Evolutionary conservation across 92 coral and sea anemone species (phyloP), one percentile per base, ranked within the genome.

Genomic region (Parazoanthus atlanticus): DNA sequence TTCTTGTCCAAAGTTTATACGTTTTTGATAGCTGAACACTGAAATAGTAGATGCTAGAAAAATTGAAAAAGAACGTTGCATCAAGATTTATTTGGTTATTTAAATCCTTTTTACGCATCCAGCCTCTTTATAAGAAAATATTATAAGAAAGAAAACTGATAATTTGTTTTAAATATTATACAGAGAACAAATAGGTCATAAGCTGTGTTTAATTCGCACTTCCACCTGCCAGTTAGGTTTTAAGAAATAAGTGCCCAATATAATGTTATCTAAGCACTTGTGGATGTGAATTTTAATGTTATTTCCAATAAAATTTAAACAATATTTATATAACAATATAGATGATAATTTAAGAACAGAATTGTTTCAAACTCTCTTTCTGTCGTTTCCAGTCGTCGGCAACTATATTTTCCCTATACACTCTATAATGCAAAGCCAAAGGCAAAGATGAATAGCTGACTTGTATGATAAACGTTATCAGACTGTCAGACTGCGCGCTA

Each of bases 101-200:
- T 11, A 10, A 21, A 40, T 38, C 8, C 12, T 8, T 43, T 12
- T 46, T n/a, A 23, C 58, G 84, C 40, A 47, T 52, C 69, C 30
- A 49, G 7, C 33, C 29, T 56, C 26, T 52, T 31, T 80, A 80
- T 80, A 54, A 66, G 28, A 34, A 17, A 80, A 2, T 78, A 1
- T 49, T 49, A 17, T 19, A 5, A 19, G 28, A 80, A 41, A 77
- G 15, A 79, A 52, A 79, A 54, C 52, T 43, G 38, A 78, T n/a
- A 26, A 41, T 43, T 78, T 78, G 82, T 78, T 78, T 78, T 78
- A 5, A 78, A 46, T 41, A 26, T 78, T 78, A n/a, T 46, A 29
- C 58, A 36, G 58, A 43, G 31, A 77, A 54, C 70, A 80, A 80
- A 80, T 34, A 16, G 56, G 23, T 8, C 21, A 30, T 73, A 52